Base-by-base conservation (phyloP, 2,888 invertebrate species). In the Calameuta filiformis region DNA sequence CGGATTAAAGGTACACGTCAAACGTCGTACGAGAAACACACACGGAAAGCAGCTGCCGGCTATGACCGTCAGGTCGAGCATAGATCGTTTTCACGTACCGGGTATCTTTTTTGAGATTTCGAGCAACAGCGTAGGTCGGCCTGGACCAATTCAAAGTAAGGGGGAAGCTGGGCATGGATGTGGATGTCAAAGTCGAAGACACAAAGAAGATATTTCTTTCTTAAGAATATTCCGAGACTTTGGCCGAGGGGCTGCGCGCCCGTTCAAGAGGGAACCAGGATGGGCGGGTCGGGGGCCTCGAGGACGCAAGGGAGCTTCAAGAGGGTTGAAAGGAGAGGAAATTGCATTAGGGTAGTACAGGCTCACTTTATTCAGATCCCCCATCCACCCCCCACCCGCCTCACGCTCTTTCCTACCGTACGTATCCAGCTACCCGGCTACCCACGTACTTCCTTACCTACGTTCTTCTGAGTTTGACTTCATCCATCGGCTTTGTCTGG, bases 291-390 rank as follows among this genome's bases (percentile, higher is more conserved):
- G 15, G 56, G 23, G 56, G 9, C 23, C 56, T 56, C 56, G 56
- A 56, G 56, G 56, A 23, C 56, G 23, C 75, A 77, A 75, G 71
- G 79, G 73, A 77, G 76, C 40, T 73, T 78, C 37, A 77, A 74
- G 73, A 71, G 75, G 69, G 69, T 79, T 34, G 37, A 77, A 79
- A 79, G 73, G 76, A 76, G 68, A 79, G 79, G 78, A 84, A 84
- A 85, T 84, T 82, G 81, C 80, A 80, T 83, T 80, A 83, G 77
- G 75, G 77, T 81, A 74, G 79, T 78, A 79, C 76, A 76, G 69
- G 73, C 75, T 73, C 69, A 69, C 80, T 81, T 80, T 73, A 81
- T 74, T 75, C 37, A 76, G 69, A 31, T 0, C 31, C 1, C 0
- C 31, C 31, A 31, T 23, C 23, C 15, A 35, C 35, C 35, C 11